A percentile compares a stretch with the other conserved stretches of the same genome.
These are phyloP conservation scores for Prorops nasuta DNA, from an alignment of 1,140 invertebrate genomes.

Conservation along the genomic window DNA sequence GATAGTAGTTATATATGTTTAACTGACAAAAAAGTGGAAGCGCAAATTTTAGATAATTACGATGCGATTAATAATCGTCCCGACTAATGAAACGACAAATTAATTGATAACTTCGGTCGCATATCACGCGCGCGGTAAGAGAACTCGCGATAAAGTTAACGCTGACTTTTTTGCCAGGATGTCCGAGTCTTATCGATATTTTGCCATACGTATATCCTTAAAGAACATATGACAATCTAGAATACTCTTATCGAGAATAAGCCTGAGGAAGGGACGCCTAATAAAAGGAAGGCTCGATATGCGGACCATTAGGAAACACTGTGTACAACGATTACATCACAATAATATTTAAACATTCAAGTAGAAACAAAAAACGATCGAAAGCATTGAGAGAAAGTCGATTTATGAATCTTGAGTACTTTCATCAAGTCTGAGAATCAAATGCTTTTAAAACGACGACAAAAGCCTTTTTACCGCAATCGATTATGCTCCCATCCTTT, in stretches of 20 bases:
- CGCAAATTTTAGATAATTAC: too few species aligned
- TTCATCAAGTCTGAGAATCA: too few species aligned
- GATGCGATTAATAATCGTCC: too few species aligned
- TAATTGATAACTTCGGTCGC: background rate
- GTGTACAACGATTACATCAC: conserved; percentile 48
- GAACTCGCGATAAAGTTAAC: conserved; percentile 3
- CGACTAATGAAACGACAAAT: too few species aligned
- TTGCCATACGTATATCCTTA: too few species aligned
- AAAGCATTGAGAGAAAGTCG: conserved; percentile 14
- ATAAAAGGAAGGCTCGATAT: conserved; percentile 32
- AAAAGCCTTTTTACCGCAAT: too few species aligned
- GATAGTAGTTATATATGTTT: too few species aligned
- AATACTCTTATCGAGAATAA: background rate
- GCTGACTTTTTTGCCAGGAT: background rate
- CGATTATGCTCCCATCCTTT: too few species aligned
- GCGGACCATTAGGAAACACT: conserved; percentile 45
- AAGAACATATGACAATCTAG: background rate
- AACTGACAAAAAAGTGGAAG: too few species aligned
- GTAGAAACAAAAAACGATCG: background rate
- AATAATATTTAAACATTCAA: conserved; percentile 41
- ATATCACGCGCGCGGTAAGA: background rate
- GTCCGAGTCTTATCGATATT: background rate
- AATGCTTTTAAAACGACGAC: too few species aligned
- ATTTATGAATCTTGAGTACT: too few species aligned
- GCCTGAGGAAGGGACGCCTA: conserved; percentile 4